Evolutionary conservation across 1,140 invertebrate genomes (phyloP), one percentile per base, ranked within the genome.

Genomic region (Drosophila punjabiensis): DNA sequence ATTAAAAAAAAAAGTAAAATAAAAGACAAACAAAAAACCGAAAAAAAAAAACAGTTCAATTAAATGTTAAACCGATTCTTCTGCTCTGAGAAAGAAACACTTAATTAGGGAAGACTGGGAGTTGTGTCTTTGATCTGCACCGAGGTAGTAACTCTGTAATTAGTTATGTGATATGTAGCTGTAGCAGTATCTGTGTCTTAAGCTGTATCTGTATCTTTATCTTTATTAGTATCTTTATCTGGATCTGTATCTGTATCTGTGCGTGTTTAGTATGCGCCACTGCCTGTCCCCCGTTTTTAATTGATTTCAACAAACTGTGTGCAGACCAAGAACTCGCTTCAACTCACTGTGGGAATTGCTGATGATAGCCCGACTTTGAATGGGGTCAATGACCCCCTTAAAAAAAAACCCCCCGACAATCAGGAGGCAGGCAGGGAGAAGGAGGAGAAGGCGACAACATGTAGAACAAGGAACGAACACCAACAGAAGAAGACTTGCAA

Each of bases 401-500:
- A 24, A 24, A 24, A 8, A 9, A 20, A 8, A 24, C 14, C 35
- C 62, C 28, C 30, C 2, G 37, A 62, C 11, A 50, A 74, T 50
- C 53, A 62, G 32, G 13, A 33, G 39, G 39, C 16, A 20, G 33
- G 28, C 30, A 32, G 28, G 28, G 50, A 32, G 3, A 4, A 7
- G 50, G 28, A 32, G 50, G 16, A 32, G 28, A 24, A 24, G 60
- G 58, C 35, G 70, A 70, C 59, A 79, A 79, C 67, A 70, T 53
- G 45, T 58, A 70, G 53, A 76, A 66, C 45, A 73, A 53, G 48
- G 74, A 71, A 78, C 75, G 18, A 78, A 79, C 66, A 78, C 61
- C 66, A 79, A 79, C 74, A 43, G 53, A 79, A 79, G 59, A 71
- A 79, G 66, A 78, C 48, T 78, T 68, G 74, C 74, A 58, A 79